Evolutionary conservation across 2,797 vertebrate genomes (phyloP).

Genomic region (Tenualosa ilisha): DNA sequence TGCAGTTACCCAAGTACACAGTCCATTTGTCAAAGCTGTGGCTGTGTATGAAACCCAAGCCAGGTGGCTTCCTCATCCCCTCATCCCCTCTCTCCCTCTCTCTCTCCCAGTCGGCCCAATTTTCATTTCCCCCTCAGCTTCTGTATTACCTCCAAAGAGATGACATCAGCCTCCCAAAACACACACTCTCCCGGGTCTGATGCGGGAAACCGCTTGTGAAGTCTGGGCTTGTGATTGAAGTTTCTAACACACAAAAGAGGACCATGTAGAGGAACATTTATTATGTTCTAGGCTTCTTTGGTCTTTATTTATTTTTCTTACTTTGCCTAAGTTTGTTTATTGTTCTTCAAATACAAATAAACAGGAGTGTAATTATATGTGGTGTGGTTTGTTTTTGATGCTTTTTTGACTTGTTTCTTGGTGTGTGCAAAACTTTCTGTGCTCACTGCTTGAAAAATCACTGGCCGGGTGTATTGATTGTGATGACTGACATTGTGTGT

Average conservation of each 20-base stretch:
- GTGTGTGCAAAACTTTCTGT: background rate
- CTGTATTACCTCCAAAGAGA: slow-evolving; percentile 1
- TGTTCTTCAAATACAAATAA: no score
- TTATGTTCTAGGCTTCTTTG: background rate
- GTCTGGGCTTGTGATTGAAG: background rate
- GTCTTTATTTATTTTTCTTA: background rate
- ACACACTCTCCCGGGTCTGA: background rate
- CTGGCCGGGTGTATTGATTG: background rate
- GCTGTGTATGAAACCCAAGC: background rate
- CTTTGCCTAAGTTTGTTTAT: background rate
- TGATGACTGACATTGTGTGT: background rate
- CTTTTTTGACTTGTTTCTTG: background rate
- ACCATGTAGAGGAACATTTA: background rate
- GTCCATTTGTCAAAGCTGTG: background rate
- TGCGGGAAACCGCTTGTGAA: background rate
- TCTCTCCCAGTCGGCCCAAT: slow-evolving; percentile 34
- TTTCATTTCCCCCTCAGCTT: background rate
- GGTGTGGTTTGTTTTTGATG: no score
- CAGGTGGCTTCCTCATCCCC: slow-evolving; percentile 11
- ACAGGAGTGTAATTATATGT: no score
- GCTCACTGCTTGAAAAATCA: background rate
- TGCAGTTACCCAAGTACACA: background rate
- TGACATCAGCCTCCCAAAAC: background rate
- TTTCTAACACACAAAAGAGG: background rate
- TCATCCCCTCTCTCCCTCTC: slow-evolving; percentile 52